Percentiles rank a stretch among this genome's conserved stretches.
Evolutionary conservation across 2,797 vertebrate genomes (phyloP).

Genomic region (Myotis planiceps): DNA sequence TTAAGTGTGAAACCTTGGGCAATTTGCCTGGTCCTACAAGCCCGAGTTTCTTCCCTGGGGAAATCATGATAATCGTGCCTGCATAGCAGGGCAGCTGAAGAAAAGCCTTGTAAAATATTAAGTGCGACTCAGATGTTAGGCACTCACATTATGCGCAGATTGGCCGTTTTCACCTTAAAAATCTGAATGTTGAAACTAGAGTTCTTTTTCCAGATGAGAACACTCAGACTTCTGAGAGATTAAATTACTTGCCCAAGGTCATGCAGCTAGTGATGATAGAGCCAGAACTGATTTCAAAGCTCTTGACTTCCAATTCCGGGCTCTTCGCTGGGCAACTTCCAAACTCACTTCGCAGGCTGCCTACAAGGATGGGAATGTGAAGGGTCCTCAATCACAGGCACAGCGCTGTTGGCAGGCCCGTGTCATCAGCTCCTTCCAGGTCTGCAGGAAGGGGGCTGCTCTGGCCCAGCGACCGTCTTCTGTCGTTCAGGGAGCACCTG

Average conservation of each 20-base stretch:
- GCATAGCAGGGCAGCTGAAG: not conserved
- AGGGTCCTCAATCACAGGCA: constrained; percentile 21
- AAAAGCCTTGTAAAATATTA: constrained; percentile 26
- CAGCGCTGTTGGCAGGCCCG: constrained; percentile 33
- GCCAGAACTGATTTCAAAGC: constrained; percentile 14
- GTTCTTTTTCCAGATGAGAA: constrained; percentile 42
- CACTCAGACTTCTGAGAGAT: constrained; percentile 39
- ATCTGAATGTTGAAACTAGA: not conserved
- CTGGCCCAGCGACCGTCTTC: not conserved
- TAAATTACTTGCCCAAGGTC: constrained; percentile 29
- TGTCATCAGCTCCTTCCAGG: not conserved
- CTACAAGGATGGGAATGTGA: not conserved
- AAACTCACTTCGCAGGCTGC: not conserved
- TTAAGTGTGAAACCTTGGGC: constrained; percentile 2
- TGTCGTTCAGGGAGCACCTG: not conserved
- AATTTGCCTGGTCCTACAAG: not conserved
- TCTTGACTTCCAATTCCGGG: not conserved
- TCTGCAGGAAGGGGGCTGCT: constrained; percentile 4
- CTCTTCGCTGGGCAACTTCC: not conserved
- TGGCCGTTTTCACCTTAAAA: constrained; percentile 21
- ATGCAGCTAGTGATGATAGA: not conserved
- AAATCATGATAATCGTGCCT: not conserved
- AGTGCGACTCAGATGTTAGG: not conserved
- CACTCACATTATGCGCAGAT: not conserved
- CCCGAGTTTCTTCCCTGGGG: not conserved